Base-by-base conservation (phyloP, 2,888 invertebrate species). In the Coremacera marginata region DNA sequence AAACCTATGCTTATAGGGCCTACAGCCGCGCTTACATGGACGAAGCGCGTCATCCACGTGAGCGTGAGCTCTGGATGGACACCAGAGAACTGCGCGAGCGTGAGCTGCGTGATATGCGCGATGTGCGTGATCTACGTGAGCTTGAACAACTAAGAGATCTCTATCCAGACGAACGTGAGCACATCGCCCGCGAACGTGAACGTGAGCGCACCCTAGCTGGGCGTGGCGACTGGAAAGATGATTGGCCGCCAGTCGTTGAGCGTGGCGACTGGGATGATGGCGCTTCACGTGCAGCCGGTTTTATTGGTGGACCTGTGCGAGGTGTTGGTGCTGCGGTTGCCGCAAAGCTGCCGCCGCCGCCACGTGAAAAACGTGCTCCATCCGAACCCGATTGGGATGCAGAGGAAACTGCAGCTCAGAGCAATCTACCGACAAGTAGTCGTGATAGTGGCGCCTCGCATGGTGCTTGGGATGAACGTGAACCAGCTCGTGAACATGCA, bases 321-420 rank as follows among this genome's bases (percentile, higher is more conserved):
- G 84, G 82, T 62, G 79, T 77, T n/a, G 37, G 79, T 11, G 73
- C 73, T 7, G 68, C 34, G 70, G 82, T 79, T 80, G 75, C 49
- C 70, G 81, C 70, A 27, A 63, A 63, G 79, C 37, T 52, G 22
- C 49, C 79, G 22, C 49, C 79, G 25, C 57, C 80, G 9, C 74
- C 79, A 44, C 81, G 83, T 3, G 83, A 82, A 11, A 82, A 84
- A 67, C 86, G 87, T 51, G 84, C 88, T 0, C 82, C 85, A 3
- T 88, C 88, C 0, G 88, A 88, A 76, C 88, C 88, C 0, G 88
- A 89, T 71, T 88, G 89, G 88, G 89, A 88, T 81, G 85, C 86
- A 1, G 88, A 88, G 68, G 89, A 88, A 14, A 14, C 44, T 7
- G 84, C 82, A 0, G 76, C 74, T 55, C 68, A 72, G 7, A 80